Evolutionary conservation across 2,113 vertebrate genomes (phyloP).

Genomic region (Lepus europaeus): DNA sequence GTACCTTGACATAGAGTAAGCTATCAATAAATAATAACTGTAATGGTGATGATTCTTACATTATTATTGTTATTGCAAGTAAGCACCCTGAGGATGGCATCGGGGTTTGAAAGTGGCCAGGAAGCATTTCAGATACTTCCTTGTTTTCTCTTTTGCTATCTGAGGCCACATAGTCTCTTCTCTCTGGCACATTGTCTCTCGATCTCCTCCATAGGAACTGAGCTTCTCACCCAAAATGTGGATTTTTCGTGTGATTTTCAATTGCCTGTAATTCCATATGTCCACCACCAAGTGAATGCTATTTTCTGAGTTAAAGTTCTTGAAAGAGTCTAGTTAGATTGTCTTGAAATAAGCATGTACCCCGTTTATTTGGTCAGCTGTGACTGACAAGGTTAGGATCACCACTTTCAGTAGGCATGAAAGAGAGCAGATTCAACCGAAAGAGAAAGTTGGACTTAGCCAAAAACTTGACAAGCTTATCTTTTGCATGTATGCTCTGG

Average conservation of each 20-base stretch:
- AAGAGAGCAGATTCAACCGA: neutral
- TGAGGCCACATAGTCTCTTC: neutral
- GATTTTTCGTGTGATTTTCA: neutral
- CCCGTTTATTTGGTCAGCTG: neutral
- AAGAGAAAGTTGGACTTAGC: neutral
- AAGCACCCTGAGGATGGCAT: neutral
- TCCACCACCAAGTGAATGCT: neutral
- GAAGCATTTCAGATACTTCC: neutral
- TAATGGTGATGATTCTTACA: neutral
- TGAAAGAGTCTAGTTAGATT: neutral
- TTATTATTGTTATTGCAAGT: neutral
- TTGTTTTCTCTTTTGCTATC: conserved; percentile 4
- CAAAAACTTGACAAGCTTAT: neutral
- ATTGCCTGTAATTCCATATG: neutral
- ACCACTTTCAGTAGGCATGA: neutral
- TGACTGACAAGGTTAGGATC: neutral
- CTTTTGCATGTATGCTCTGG: neutral
- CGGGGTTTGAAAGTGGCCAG: neutral
- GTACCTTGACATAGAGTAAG: neutral
- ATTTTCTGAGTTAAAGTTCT: neutral
- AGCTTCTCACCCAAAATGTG: neutral
- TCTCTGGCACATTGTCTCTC: conserved; percentile 7
- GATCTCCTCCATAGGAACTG: neutral
- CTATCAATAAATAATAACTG: neutral
- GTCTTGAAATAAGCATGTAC: neutral